phyloP scores from a whole-genome alignment of 2,888 invertebrate genomes.

The Labia minor region DNA sequence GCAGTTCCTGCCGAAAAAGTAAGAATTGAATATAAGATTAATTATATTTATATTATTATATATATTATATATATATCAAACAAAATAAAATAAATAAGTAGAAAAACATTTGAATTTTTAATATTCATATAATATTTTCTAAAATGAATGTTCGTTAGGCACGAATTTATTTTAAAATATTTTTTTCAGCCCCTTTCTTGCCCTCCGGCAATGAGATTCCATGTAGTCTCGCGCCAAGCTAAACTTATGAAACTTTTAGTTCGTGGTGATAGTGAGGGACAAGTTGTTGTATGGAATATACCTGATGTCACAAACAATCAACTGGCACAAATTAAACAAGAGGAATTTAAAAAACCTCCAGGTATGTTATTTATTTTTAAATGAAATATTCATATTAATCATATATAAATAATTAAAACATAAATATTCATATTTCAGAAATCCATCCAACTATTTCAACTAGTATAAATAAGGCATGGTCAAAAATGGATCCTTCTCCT shows the following conservation, averaged over 20 bases:
- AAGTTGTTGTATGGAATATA: slow-evolving; percentile 78
- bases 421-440: slow-evolving; percentile 37
- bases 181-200: slow-evolving; percentile 63
- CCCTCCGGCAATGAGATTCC: slow-evolving; percentile 79
- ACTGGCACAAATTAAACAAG: slow-evolving; percentile 47
- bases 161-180: slow-evolving; percentile 7
- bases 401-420: background rate
- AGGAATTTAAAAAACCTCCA: slow-evolving; percentile 40
- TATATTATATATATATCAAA: background rate
- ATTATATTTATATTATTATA: slow-evolving; percentile 17
- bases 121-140: background rate
- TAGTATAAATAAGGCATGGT: slow-evolving; percentile 79
- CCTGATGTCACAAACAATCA: slow-evolving; percentile 66
- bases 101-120: no score
- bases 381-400: background rate
- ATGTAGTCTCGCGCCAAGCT: slow-evolving; percentile 52
- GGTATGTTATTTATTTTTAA: slow-evolving; percentile 31
- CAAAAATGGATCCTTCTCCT: slow-evolving; percentile 72
- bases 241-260: slow-evolving; percentile 57
- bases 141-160: background rate
- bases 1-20: slow-evolving; percentile 71
- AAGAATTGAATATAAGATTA: slow-evolving; percentile 29
- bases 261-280: slow-evolving; percentile 86
- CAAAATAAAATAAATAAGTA: no score
- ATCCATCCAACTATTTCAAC: slow-evolving; percentile 69